Evolutionary conservation across 2,113 vertebrate species (phyloP), one percentile per base, ranked within the genome.

Genomic region (Salvelinus namaycush): DNA sequence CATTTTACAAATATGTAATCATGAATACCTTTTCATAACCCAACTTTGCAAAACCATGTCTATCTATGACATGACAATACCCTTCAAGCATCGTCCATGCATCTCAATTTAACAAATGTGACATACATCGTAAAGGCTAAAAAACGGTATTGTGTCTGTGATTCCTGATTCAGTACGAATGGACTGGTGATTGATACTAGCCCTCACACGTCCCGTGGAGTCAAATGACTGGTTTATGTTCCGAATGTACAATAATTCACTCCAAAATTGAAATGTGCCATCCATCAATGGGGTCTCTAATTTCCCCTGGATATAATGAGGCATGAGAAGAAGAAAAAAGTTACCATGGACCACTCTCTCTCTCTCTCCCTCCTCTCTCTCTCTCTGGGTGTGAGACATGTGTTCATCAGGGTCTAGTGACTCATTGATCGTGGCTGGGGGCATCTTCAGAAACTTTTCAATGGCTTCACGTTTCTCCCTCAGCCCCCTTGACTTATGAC

Each of bases 261-360:
- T 67, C 70, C 72, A 73, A 83, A 44, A 60, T 72, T 34, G 76
- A 79, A 80, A 86, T 79, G 74, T 54, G 68, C 72, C 80, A 89
- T 92, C 89, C 86, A 90, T 92, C 91, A 90, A 72, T 82, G 54
- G 72, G 80, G 81, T 68, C 69, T 24, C 81, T 89, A 78, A 90
- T 89, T 90, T 90, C 85, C 87, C 34, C 77, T 80, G 80, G 85
- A 90, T 83, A 79, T 84, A 87, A 90, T 83, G 74, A 83, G 72
- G 62, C 77, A 72, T 77, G 65, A 77, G 75, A 82, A 44, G 27
- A 39, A 34, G 74, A 88, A 86, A 90, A 82, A 82, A 80, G 85
- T 87, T 84, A 82, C 74, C 6, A 31, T 51, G 39, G 66, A 75
- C 75, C 65, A 27, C 9, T 44, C 39, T 44, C 39, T 11, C 12